Base-by-base conservation (phyloP, 2,113 vertebrate genomes). In the Rattus rattus region DNA sequence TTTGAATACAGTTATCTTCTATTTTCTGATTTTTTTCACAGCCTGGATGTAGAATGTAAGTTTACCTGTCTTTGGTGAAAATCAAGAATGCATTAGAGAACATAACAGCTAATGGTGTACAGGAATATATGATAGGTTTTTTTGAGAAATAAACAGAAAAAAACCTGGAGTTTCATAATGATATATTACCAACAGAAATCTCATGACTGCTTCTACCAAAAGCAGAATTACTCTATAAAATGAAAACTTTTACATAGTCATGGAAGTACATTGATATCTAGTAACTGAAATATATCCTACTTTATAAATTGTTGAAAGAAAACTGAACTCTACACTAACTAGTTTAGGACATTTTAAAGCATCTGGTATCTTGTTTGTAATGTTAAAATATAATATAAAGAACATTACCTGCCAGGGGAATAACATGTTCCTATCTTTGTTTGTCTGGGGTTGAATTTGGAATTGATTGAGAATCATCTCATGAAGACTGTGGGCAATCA, bases 281-380 rank as follows among this genome's bases (percentile, higher is more conserved):
- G 20, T 61, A 4, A 61, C 22, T 43, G 7, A 43, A 75, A 77
- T 49, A 77, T 30, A 47, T 24, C 22, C 47, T 16, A 49, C 9
- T 10, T 43, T 24, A 22, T 43, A 8, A 43, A 43, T 75, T 61
- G 20, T 19, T 61, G 59, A 43, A 75, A 75, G 39, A 75, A 75
- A 43, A 43, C 39, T 20, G 5, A 20, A 24, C 14, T 49, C 47
- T 77, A 77, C 2, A 47, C 13, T 30, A 30, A 49, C 26, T 77
- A 75, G n/a, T 43, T 49, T 49, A 13, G 20, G 13, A 36, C 30
- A 0, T 0, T 19, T 80, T 56, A 3, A 2, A 33, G 33, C 3
- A 33, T 54, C 52, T 77, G 47, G 52, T 81, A 16, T 36, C 59
- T 20, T 22, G 3, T 43, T 75, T 5, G n/a, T 75, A 39, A n/a